Evolutionary conservation across 1,140 invertebrate species (phyloP).

Genomic region (Phenacoccus solenopsis): DNA sequence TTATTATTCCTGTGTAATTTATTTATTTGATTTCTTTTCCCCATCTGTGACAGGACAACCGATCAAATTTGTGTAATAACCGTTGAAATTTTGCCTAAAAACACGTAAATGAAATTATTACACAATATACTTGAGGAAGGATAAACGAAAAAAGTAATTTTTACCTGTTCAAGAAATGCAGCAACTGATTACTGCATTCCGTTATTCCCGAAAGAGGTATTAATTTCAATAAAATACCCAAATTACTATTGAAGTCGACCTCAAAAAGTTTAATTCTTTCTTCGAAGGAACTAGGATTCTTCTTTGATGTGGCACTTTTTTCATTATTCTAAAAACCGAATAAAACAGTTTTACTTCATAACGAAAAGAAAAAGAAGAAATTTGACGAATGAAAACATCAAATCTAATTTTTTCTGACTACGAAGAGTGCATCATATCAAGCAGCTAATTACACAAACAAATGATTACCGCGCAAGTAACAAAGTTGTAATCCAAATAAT

Average conservation of each 20-base stretch:
- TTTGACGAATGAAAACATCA: neutral
- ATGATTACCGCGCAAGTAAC: neutral
- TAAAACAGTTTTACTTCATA: no score
- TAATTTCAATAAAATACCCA: constrained; percentile 3
- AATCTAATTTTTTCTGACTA: neutral
- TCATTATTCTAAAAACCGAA: neutral
- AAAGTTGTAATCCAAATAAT: constrained; percentile 11
- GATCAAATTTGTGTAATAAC: constrained; percentile 6
- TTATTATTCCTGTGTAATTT: neutral
- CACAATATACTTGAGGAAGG: no score
- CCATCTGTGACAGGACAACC: neutral
- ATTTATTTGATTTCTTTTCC: neutral
- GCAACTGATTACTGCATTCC: neutral
- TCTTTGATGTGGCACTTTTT: neutral
- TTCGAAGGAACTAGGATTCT: neutral
- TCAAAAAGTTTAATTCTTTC: constrained; percentile 5
- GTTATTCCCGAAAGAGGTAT: neutral
- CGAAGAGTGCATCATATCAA: neutral
- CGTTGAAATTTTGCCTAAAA: constrained; percentile 7
- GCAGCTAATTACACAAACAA: neutral
- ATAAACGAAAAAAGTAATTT: neutral
- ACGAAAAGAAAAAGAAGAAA: no score
- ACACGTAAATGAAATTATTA: neutral
- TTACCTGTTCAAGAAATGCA: neutral
- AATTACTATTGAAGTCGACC: neutral